These are phyloP conservation scores for Miichthys miiuy DNA, from an alignment of 2,797 vertebrate genomes.

Conservation along the genomic window DNA sequence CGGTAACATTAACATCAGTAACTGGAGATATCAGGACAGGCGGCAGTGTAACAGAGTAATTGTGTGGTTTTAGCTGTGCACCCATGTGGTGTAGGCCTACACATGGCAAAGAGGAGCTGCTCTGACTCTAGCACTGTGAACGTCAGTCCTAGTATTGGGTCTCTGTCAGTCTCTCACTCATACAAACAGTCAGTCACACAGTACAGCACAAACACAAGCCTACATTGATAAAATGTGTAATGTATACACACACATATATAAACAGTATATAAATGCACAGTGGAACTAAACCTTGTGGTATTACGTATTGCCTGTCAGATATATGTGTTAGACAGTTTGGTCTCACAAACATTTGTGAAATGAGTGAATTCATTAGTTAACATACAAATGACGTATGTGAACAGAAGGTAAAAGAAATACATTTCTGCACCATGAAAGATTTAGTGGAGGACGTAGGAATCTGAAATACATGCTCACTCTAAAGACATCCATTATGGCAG, in stretches of 20 bases:
- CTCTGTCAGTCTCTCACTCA: conserved; percentile 45
- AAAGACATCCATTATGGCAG: too few relatives aligned
- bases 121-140: conserved; percentile 37
- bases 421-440: conserved; percentile 23
- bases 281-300: conserved; percentile 26
- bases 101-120: conserved; percentile 28
- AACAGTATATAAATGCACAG: conserved; percentile 42
- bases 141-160: conserved; percentile 42
- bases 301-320: conserved; percentile 32
- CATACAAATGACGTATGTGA: conserved; percentile 7
- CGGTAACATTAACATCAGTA: conserved; percentile 22
- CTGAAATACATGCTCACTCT: not conserved
- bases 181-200: conserved; percentile 53
- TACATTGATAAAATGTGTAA: conserved; percentile 73
- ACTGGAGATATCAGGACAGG: conserved; percentile 39
- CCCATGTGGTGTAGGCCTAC: conserved; percentile 47
- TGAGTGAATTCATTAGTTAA: not conserved
- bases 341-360: conserved; percentile 59
- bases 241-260: conserved; percentile 60
- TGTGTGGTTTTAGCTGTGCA: conserved; percentile 59
- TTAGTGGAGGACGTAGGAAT: not conserved
- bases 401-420: conserved; percentile 14
- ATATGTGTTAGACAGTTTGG: conserved; percentile 27
- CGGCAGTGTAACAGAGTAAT: conserved; percentile 40
- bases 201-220: conserved; percentile 70